Conservation (phyloP, 1,140 invertebrate genomes). For the Rhopalosiphum maidis region DNA sequence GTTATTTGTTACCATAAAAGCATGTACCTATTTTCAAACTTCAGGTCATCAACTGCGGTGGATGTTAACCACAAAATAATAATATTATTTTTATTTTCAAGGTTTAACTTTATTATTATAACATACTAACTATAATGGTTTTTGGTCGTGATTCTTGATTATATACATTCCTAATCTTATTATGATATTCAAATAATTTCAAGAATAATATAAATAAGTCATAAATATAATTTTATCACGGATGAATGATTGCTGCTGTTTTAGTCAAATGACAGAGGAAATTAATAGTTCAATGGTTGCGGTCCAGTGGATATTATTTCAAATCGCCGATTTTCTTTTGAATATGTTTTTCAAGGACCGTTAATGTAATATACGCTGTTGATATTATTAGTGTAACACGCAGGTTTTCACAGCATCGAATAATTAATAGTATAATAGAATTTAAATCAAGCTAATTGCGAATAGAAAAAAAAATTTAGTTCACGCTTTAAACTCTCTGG, state of each 20-base stretch:
- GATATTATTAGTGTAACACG: background rate
- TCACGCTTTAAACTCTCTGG: background rate
- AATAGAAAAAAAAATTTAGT: background rate
- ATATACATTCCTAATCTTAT: background rate
- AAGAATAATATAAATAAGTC: background rate
- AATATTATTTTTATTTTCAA: background rate
- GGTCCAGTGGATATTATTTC: background rate
- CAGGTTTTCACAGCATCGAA: background rate
- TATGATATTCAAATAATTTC: background rate
- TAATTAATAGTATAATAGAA: background rate
- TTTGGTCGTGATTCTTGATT: background rate
- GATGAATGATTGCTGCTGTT: background rate
- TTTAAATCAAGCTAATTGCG: background rate
- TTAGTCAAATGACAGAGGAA: background rate
- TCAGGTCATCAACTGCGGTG: background rate
- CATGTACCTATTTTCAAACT: background rate
- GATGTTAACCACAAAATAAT: background rate
- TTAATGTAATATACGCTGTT: background rate
- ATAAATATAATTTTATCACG: background rate
- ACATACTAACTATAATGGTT: background rate
- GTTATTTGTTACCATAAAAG: background rate
- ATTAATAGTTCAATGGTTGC: constrained; percentile 6
- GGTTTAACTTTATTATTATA: background rate
- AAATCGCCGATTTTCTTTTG: background rate
- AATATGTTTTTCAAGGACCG: background rate